These are phyloP conservation scores for Lutjanus campechanus DNA, from an alignment of 2,797 vertebrate species.

Conservation along the genomic window DNA sequence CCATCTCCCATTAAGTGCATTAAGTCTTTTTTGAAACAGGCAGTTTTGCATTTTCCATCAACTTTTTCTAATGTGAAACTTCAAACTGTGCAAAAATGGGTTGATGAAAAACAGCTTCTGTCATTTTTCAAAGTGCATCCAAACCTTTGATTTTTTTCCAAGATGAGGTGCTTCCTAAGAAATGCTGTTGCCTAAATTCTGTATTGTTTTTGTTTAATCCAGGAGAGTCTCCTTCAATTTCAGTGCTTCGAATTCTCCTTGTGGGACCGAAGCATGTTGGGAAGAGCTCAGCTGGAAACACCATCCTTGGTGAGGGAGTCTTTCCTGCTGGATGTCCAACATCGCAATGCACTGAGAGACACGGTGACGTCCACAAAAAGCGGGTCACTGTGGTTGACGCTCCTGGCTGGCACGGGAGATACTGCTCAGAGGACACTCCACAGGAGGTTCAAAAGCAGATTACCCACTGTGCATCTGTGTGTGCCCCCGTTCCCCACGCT, in stretches of 20 bases:
- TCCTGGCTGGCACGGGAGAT: slow-evolving; percentile 79
- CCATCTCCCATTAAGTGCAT: no score
- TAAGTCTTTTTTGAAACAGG: no score
- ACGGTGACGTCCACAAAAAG: slow-evolving; percentile 37
- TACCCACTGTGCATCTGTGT: slow-evolving; percentile 51
- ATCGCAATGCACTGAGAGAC: slow-evolving; percentile 45
- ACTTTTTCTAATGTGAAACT: no score
- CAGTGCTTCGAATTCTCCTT: slow-evolving; percentile 63
- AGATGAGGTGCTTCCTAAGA: background rate
- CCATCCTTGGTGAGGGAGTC: slow-evolving; percentile 54
- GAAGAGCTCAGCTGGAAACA: slow-evolving; percentile 75
- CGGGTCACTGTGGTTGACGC: slow-evolving; percentile 69
- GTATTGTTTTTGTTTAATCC: background rate
- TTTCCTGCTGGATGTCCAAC: slow-evolving; percentile 45
- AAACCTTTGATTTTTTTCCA: no score
- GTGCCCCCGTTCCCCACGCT: slow-evolving; percentile 53
- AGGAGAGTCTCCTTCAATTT: slow-evolving; percentile 43
- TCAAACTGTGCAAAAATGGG: no score
- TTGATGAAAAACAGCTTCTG: no score
- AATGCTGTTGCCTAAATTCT: background rate
- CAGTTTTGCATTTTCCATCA: no score
- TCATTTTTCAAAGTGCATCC: no score
- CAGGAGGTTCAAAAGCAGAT: slow-evolving; percentile 63
- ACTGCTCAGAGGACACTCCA: slow-evolving; percentile 68
- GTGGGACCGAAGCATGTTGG: slow-evolving; percentile 75